Percentiles rank a stretch among this genome's conserved stretches.
Conservation (phyloP, 2,797 vertebrate genomes). For the Dipus sagitta region DNA sequence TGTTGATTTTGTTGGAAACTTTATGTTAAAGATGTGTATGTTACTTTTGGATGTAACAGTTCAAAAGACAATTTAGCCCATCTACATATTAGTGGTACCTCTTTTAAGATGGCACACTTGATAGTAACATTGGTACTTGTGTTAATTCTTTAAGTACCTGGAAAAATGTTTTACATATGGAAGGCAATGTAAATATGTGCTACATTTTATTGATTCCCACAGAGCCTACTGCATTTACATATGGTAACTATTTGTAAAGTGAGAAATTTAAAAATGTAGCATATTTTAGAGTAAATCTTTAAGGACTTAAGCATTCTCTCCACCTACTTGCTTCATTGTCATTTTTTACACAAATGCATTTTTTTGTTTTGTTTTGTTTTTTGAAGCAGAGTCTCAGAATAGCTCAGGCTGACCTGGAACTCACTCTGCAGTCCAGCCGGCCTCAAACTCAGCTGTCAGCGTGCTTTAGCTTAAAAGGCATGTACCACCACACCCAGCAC, state of each 20-base stretch:
- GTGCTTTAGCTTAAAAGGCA: too few species aligned
- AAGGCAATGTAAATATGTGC: background rate
- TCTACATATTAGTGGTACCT: background rate
- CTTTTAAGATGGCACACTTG: constrained; percentile 1
- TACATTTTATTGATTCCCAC: constrained; percentile 40
- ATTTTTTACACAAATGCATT: constrained; percentile 2
- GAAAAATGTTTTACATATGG: background rate
- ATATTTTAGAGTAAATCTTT: constrained; percentile 29
- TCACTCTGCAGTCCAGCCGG: too few species aligned
- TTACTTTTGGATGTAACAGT: background rate
- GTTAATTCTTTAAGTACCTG: too few species aligned
- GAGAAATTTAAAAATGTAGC: background rate
- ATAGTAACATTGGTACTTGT: too few species aligned
- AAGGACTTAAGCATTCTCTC: constrained; percentile 32
- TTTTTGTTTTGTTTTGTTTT: background rate
- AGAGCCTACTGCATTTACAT: background rate
- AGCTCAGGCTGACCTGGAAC: too few species aligned
- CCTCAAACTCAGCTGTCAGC: too few species aligned
- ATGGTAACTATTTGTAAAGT: background rate
- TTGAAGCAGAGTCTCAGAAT: too few species aligned
- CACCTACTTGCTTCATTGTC: background rate
- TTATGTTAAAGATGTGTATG: constrained; percentile 1
- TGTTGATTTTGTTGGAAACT: constrained; percentile 61
- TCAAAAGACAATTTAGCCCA: background rate
- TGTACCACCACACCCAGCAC: too few species aligned